Base-by-base conservation (phyloP, 2,888 invertebrate genomes). In the Branchellion lobata region DNA sequence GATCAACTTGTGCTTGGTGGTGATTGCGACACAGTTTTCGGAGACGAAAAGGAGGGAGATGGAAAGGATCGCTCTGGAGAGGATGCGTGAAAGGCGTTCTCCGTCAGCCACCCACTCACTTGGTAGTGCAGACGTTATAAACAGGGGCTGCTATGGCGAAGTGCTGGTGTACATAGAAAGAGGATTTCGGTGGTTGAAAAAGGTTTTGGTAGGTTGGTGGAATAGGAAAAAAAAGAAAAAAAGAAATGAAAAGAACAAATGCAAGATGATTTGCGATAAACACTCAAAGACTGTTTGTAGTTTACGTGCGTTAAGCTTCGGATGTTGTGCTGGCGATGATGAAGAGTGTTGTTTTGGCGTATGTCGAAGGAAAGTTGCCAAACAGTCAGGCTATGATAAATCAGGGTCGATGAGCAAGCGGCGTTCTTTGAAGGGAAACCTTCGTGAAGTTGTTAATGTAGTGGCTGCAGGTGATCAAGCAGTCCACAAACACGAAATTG, bases 1-100 rank as follows among this genome's bases (percentile, higher is more conserved):
- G 99, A 99, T 99, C 89, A 99, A 99, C 90, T 91, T 99, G 84
- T 99, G 99, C 91, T 91, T 99, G 87, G 99, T 99, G 90, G 99
- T 99, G 85, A 99, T 99, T 87, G 99, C 99, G 80, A 99, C 99
- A 27, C 99, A 99, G 84, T 99, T 99, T 89, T 94, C 96, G 81
- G 99, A 99, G 90, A 99, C 99, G 51, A 99, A 99, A 89, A 97
- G 99, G 88, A 92, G 99, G 11, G 99, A 99, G 89, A 97, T 98
- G 92, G 99, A 99, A 89, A 90, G 98, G 82, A 99, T 99, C 98
- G 90, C 96, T 79, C 92, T 94, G 85, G 99, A 99, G 87, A 90
- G 99, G 76, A 51, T 57, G 76, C 18, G 53, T n/a, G 61, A 57
- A n/a, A 57, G 61, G 21, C 61, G 61, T 57, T 57, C 61, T 24